phyloP scores from a whole-genome alignment of 2,888 invertebrate genomes.

The Biston betularia region DNA sequence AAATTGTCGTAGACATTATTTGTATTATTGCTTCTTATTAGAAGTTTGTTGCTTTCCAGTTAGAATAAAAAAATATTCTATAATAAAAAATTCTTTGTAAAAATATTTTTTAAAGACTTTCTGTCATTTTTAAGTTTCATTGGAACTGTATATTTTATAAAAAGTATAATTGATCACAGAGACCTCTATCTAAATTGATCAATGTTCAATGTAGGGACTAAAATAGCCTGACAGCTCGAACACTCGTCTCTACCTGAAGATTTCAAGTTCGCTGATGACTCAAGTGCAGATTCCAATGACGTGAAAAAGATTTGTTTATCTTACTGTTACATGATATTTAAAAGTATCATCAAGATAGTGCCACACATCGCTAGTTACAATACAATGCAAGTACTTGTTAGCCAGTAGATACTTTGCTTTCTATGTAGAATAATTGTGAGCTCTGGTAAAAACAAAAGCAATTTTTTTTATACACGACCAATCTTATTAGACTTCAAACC shows the following conservation, averaged over 20 bases:
- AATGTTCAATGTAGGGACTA: slow-evolving; percentile 47
- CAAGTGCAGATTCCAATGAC: slow-evolving; percentile 53
- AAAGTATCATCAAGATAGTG: background rate
- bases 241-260: slow-evolving; percentile 57
- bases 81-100: background rate
- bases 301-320: slow-evolving; percentile 55
- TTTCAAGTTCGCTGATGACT: slow-evolving; percentile 64
- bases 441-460: no score
- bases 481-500: no score
- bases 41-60: background rate
- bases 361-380: no score
- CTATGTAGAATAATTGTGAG: no score
- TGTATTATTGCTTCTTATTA: background rate
- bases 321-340: slow-evolving; percentile 21
- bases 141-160: background rate
- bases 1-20: background rate
- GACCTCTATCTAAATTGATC: slow-evolving; percentile 12
- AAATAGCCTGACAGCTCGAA: slow-evolving; percentile 54
- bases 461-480: no score
- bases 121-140: background rate
- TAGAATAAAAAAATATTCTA: background rate
- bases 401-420: no score
- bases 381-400: no score
- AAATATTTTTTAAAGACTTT: background rate
- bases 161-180: background rate